Base-by-base conservation (phyloP, 2,797 vertebrate genomes). In the Lates japonicus region DNA sequence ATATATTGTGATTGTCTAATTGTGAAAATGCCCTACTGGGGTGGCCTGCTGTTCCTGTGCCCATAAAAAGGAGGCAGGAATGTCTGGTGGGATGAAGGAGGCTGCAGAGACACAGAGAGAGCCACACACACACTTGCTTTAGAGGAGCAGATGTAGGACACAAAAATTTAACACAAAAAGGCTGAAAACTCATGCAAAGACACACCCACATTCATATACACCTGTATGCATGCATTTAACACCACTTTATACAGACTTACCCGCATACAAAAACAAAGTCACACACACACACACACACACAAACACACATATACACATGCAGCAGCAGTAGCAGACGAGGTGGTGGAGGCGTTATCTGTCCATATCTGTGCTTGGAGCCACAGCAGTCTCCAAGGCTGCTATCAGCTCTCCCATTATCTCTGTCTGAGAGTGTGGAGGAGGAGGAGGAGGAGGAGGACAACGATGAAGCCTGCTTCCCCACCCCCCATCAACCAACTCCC, bases 381-480 rank as follows among this genome's bases (percentile, higher is more conserved):
- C 96, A 94, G 92, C 95, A 95, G 97, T 97, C 97, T 97, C 97
- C 95, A 95, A 96, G 96, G 97, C 96, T 97, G 96, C 97, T 97
- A 98, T 98, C 97, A 97, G 96, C 93, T 93, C 90, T 95, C 96
- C 96, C 96, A 97, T 97, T 97, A 98, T 97, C 96, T 97, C 96
- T 94, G 90, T 92, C 86, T 91, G 92, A 94, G 91, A 91, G 92
- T 83, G 95, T 94, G 95, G 96, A 95, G 94, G 95, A 96, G 88
- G 94, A 90, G 94, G 93, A 95, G 94, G 75, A 86, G 81, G 82
- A 84, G 71, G 76, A 84, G 78, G 83, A 82, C 88, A 81, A 83
- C 73, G 74, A 85, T 87, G 86, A 86, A 90, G 79, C 67, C 84
- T 70, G 70, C 63, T 35, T 49, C 66, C 59, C 73, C 41, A n/a